Evolutionary conservation across 2,797 vertebrate genomes (phyloP).

Genomic region (Pteronotus mesoamericanus): DNA sequence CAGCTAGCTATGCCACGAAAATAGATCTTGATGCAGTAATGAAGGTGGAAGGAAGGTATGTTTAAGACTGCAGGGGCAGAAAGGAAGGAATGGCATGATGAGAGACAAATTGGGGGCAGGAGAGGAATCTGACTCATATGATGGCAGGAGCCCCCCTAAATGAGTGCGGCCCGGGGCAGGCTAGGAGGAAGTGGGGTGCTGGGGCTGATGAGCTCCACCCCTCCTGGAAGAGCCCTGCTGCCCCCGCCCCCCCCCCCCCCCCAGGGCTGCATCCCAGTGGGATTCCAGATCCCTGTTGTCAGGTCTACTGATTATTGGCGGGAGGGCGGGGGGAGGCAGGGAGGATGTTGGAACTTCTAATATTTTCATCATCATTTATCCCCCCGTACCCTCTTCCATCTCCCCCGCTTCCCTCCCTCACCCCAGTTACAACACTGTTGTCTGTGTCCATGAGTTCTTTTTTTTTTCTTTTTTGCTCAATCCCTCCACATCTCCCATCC

Average conservation of each 20-base stretch:
- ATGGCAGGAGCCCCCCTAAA: neutral
- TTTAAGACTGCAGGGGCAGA: neutral
- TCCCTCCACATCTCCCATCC: neutral
- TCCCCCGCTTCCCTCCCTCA: neutral
- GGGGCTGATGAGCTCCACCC: fast-evolving
- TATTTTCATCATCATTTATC: too few relatives aligned
- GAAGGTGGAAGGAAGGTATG: neutral
- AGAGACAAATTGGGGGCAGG: neutral
- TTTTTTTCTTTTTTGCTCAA: neutral
- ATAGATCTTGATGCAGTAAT: neutral
- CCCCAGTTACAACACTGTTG: neutral
- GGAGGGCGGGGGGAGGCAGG: too few relatives aligned
- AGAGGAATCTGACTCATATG: neutral
- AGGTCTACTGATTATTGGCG: neutral
- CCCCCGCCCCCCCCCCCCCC: too few relatives aligned
- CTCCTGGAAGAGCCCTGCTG: neutral
- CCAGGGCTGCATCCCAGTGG: neutral
- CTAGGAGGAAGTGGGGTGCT: too few relatives aligned
- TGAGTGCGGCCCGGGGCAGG: neutral
- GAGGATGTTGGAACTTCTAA: too few relatives aligned
- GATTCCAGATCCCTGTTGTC: neutral
- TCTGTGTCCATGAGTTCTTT: neutral
- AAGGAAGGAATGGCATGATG: neutral
- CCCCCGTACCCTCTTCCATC: neutral
- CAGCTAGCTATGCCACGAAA: neutral